Evolutionary conservation across 2,888 invertebrate genomes (phyloP).

Genomic region (Stenotaenia linearis): DNA sequence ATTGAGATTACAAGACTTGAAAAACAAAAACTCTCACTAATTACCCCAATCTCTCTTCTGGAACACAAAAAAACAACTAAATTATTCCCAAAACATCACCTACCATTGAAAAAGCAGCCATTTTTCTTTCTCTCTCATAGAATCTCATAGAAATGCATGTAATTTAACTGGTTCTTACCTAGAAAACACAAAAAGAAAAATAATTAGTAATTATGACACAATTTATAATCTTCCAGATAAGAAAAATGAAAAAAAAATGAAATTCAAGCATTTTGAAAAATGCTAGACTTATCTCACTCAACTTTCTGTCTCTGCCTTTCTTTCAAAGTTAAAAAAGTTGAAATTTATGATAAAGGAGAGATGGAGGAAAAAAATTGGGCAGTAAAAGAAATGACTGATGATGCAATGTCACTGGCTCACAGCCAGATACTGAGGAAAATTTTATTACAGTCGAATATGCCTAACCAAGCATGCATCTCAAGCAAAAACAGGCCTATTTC

Average conservation of each 20-base stretch:
- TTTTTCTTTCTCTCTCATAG: neutral
- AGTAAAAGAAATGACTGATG: slow-evolving; percentile 6
- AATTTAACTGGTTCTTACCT: neutral
- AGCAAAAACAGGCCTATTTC: too few species aligned
- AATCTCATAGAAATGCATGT: neutral
- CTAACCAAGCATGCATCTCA: too few species aligned
- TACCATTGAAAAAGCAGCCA: neutral
- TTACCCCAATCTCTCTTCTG: neutral
- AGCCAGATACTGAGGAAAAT: neutral
- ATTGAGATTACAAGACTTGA: neutral
- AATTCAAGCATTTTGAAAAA: too few species aligned
- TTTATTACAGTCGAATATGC: neutral
- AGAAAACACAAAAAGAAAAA: neutral
- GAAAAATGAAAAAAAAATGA: too few species aligned
- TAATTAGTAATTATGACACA: too few species aligned
- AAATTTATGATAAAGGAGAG: neutral
- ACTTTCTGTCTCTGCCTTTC: neutral
- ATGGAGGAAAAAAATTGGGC: neutral
- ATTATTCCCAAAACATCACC: neutral
- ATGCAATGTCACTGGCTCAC: neutral
- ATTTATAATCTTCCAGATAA: too few species aligned
- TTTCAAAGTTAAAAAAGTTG: neutral
- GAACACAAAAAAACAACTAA: neutral
- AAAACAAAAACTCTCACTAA: neutral
- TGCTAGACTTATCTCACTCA: neutral